Evolutionary conservation across 1,140 invertebrate genomes (phyloP).

Genomic region (Globodera ellingtonae): DNA sequence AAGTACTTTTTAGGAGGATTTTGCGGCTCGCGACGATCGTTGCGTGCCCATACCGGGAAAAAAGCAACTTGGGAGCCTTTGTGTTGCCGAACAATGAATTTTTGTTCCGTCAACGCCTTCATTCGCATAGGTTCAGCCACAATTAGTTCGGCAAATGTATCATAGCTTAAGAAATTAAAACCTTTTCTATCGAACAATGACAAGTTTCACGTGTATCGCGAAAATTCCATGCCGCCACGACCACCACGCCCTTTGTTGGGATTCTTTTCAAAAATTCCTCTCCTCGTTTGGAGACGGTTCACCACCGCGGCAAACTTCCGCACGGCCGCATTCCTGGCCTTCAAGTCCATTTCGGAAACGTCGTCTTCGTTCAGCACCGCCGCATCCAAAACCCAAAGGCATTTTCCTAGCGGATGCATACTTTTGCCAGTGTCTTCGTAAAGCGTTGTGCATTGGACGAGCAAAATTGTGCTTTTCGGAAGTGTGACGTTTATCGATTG

Average conservation of each 20-base stretch:
- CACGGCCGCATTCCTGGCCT: slow-evolving; percentile 27
- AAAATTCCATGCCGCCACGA: neutral
- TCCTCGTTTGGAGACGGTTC: slow-evolving; percentile 15
- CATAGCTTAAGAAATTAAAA: slow-evolving; percentile 6
- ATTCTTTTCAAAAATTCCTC: neutral
- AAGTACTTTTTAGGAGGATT: slow-evolving; percentile 9
- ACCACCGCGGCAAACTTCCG: slow-evolving; percentile 34
- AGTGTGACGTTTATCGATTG: slow-evolving; percentile 5
- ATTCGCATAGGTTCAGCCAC: slow-evolving; percentile 30
- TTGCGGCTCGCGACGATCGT: slow-evolving; percentile 8
- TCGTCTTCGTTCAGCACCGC: slow-evolving; percentile 39
- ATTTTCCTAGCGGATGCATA: slow-evolving; percentile 27
- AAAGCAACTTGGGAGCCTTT: slow-evolving; percentile 26
- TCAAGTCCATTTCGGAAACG: slow-evolving; percentile 29
- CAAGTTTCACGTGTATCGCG: neutral
- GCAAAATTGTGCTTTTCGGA: slow-evolving; percentile 29
- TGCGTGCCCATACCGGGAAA: slow-evolving; percentile 16
- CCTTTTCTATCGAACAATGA: neutral
- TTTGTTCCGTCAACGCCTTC: slow-evolving; percentile 15
- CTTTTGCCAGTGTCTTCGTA: slow-evolving; percentile 31
- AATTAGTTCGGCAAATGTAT: slow-evolving; percentile 24
- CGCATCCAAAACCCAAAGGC: slow-evolving; percentile 40
- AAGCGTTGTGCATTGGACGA: slow-evolving; percentile 27
- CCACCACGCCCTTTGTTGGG: neutral
- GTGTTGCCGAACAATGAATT: slow-evolving; percentile 27